Evolutionary conservation across 2,113 vertebrate species (phyloP).

Genomic region (Hippolais icterina): DNA sequence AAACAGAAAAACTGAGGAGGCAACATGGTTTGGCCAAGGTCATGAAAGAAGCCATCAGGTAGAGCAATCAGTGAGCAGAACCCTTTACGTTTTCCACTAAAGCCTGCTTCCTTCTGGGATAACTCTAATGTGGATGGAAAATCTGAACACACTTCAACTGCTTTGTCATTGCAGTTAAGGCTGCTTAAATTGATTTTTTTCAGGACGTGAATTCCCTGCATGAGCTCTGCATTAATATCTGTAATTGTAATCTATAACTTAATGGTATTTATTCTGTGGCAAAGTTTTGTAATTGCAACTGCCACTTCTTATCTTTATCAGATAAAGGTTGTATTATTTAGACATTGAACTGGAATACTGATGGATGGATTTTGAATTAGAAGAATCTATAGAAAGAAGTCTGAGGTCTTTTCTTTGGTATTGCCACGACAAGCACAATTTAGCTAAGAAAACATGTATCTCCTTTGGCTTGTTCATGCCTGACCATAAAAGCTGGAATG

Average conservation of each 20-base stretch:
- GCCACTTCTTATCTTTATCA: slow-evolving; percentile 58
- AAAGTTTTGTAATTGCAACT: slow-evolving; percentile 52
- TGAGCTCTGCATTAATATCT: slow-evolving; percentile 11
- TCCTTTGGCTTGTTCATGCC: background rate
- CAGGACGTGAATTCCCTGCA: background rate
- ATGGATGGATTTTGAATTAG: background rate
- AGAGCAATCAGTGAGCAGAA: background rate
- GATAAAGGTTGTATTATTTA: slow-evolving; percentile 53
- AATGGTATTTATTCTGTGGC: slow-evolving; percentile 52
- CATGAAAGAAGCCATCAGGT: background rate
- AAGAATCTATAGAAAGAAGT: background rate
- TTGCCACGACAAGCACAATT: slow-evolving; percentile 6
- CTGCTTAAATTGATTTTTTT: background rate
- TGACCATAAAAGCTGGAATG: slow-evolving; percentile 1
- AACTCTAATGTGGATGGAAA: background rate
- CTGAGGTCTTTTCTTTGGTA: background rate
- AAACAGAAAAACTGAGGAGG: background rate
- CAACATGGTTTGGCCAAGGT: background rate
- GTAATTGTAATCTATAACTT: slow-evolving; percentile 30
- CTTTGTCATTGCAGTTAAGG: background rate
- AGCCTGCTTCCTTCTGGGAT: background rate
- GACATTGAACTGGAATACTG: slow-evolving; percentile 37
- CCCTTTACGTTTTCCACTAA: background rate
- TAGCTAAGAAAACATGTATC: slow-evolving; percentile 8
- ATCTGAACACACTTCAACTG: background rate